Percentiles rank a stretch among this genome's conserved stretches.
Conservation (phyloP, 1,140 invertebrate genomes). For the Lethrus apterus region DNA sequence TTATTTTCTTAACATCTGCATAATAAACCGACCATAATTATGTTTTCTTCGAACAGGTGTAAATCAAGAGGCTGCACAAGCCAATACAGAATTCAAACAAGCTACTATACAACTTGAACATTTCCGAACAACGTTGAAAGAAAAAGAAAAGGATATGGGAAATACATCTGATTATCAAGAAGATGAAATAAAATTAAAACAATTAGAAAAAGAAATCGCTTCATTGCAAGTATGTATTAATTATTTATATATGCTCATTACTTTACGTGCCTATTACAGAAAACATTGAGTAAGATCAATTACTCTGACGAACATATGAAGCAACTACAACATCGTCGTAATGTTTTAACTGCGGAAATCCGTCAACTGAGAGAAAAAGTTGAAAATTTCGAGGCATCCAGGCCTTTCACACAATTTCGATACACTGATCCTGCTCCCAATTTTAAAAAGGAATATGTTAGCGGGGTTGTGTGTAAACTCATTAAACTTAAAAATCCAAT, state of each 20-base stretch:
- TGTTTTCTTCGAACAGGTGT: no score
- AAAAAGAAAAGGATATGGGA: conserved; percentile 61
- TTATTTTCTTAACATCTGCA: no score
- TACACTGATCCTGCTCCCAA: conserved; percentile 68
- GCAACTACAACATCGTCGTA: conserved; percentile 47
- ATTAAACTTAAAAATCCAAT: conserved; percentile 67
- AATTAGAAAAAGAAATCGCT: conserved; percentile 51
- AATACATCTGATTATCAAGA: conserved; percentile 63
- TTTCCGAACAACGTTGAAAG: conserved; percentile 57
- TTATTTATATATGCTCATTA: background rate
- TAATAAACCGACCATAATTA: no score
- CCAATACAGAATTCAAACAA: conserved; percentile 74
- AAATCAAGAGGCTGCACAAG: conserved; percentile 64
- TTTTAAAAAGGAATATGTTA: conserved; percentile 70
- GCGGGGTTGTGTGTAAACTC: conserved; percentile 65
- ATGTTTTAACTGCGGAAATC: conserved; percentile 48
- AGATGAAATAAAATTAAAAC: conserved; percentile 57
- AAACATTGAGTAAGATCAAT: conserved; percentile 50
- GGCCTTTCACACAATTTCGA: conserved; percentile 64
- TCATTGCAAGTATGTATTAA: conserved; percentile 21
- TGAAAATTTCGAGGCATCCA: conserved; percentile 55
- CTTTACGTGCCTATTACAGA: conserved; percentile 5
- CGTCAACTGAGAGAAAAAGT: conserved; percentile 47
- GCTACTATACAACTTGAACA: conserved; percentile 71
- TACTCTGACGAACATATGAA: conserved; percentile 62